Base-by-base conservation (phyloP, 2,888 invertebrate species). In the Caradrina kadenii region DNA sequence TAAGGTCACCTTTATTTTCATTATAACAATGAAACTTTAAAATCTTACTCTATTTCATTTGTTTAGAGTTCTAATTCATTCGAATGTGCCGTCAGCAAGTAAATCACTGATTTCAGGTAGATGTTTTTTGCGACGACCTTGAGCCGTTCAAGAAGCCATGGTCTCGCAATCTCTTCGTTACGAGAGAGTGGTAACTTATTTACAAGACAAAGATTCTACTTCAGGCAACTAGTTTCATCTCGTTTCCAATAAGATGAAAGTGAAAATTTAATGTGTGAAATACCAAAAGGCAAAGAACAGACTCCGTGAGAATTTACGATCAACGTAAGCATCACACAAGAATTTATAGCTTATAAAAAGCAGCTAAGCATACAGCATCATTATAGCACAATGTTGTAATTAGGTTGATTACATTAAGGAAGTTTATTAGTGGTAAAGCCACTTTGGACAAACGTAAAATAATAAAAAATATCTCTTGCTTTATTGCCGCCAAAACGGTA, bases 101-200 rank as follows among this genome's bases (percentile, higher is more conserved):
- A 85, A 83, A 74, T 77, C 82, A 88, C 84, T 81, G 82, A 85
- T 83, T 85, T 84, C 86, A 90, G 89, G 88, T 89, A 89, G 86
- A 83, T 73, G 84, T 88, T 87, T 87, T 87, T 87, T 79, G 45
- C 67, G 77, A 72, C 84, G 88, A 86, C 90, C 91, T 91, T 89
- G 88, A 73, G 35, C 63, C 65, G 79, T 63, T 71, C 65, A 74
- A 85, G 86, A 89, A 86, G 88, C 86, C 87, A 80, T 81, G 69
- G 80, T 82, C 71, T 78, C 72, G 69, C 76, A 79, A 75, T 84
- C 73, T 84, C 72, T 72, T 74, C 65, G 58, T 80, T 87, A 83
- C 50, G 35, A 52, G 49, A 66, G 35, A 87, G 78, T 85, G 74
- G 80, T 83, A 83, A 81, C 85, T 86, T 86, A 84, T 88, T 87